phyloP scores from a whole-genome alignment of 2,113 vertebrate species.

The Aegithalos caudatus region DNA sequence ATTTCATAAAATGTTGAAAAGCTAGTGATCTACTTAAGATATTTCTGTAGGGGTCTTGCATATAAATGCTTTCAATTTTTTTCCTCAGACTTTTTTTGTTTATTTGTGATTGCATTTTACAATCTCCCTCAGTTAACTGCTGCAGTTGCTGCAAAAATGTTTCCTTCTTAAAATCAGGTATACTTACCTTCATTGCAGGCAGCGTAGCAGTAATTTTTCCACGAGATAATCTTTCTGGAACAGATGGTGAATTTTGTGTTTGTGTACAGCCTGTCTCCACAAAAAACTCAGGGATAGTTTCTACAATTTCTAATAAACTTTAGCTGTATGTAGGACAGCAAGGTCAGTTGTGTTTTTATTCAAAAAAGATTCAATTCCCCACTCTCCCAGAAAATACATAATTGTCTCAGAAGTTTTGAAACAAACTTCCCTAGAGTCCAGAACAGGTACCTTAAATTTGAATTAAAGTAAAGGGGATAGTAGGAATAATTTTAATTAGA shows the following conservation, averaged over 20 bases:
- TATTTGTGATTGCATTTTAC: neutral
- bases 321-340: neutral
- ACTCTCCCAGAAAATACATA: neutral
- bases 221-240: neutral
- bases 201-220: neutral
- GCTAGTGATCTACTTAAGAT: neutral
- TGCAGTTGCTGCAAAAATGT: neutral
- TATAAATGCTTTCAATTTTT: neutral
- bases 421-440: neutral
- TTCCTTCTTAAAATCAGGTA: neutral
- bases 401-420: neutral
- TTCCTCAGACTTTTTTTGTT: neutral
- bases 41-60: neutral
- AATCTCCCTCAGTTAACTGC: neutral
- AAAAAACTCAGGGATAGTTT: neutral
- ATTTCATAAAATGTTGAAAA: neutral
- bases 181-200: neutral
- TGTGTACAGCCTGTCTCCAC: neutral
- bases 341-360: neutral
- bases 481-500: neutral
- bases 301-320: neutral
- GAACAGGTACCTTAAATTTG: neutral
- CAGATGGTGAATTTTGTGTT: neutral
- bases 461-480: neutral
- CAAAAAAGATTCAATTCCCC: neutral